These are phyloP conservation scores for Agrypnia vestita DNA, from an alignment of 1,140 invertebrate genomes.

Conservation along the genomic window DNA sequence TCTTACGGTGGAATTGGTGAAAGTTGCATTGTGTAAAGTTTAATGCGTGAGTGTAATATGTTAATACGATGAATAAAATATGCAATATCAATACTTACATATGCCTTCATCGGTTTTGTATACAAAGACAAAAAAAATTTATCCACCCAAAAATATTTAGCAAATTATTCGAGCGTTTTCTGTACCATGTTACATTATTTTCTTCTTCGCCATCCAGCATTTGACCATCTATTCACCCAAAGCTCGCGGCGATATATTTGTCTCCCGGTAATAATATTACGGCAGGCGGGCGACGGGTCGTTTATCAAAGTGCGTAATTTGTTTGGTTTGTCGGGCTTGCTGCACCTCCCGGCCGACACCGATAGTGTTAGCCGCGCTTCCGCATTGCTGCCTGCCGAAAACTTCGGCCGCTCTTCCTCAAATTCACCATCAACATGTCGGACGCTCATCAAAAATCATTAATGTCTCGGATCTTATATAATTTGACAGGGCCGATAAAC, in stretches of 20 bases:
- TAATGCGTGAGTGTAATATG: no score
- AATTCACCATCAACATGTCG: no score
- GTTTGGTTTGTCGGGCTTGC: slow-evolving; percentile 18
- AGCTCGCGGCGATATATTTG: neutral
- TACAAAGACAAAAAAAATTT: no score
- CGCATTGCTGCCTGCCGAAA: slow-evolving; percentile 24
- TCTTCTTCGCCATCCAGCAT: no score
- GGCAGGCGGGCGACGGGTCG: neutral
- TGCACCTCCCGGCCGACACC: neutral
- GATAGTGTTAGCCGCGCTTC: neutral
- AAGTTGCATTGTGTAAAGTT: no score
- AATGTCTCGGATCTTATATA: neutral
- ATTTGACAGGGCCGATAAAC: no score
- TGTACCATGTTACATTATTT: no score
- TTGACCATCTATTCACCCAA: neutral
- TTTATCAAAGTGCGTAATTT: slow-evolving; percentile 13
- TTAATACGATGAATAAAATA: no score
- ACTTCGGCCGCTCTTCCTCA: neutral
- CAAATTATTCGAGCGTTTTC: no score
- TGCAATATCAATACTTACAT: no score
- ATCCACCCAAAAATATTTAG: neutral
- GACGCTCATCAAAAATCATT: neutral
- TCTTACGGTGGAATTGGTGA: no score
- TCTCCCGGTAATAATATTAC: neutral
- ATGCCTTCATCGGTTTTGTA: no score